These are phyloP conservation scores for Prunella fulvescens DNA, from an alignment of 2,113 vertebrate species.

Conservation along the genomic window DNA sequence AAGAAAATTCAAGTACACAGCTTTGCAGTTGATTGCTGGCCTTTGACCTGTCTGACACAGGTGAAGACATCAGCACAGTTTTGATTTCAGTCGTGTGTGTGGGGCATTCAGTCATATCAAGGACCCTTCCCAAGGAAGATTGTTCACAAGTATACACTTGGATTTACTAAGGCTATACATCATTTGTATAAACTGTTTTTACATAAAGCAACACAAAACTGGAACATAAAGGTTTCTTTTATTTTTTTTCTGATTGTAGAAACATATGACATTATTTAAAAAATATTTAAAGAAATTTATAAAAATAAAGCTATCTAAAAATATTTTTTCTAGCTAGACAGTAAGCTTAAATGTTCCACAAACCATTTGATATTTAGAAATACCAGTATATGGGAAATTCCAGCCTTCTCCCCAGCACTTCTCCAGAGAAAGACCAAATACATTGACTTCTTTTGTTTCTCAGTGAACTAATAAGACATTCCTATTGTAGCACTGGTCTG, in stretches of 20 bases:
- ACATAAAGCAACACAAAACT: neutral
- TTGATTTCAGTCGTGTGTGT: neutral
- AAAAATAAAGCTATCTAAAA: neutral
- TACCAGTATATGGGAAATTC: neutral
- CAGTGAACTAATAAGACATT: slow-evolving; percentile 9
- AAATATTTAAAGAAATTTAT: neutral
- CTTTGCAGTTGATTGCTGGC: neutral
- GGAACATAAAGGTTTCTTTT: neutral
- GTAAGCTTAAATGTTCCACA: neutral
- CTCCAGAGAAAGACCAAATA: neutral
- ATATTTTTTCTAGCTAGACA: neutral
- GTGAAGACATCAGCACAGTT: neutral
- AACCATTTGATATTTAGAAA: neutral
- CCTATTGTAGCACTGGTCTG: neutral
- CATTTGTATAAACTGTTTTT: neutral
- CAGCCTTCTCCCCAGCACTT: neutral
- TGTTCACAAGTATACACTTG: neutral
- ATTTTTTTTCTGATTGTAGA: neutral
- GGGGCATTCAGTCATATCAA: neutral
- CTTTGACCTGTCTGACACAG: neutral
- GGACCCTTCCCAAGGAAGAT: neutral
- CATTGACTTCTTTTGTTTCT: slow-evolving; percentile 36
- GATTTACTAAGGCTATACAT: neutral
- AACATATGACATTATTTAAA: neutral
- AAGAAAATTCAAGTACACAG: neutral